Percentiles rank a stretch among this genome's conserved stretches.
These are phyloP conservation scores for Epinephelus moara DNA, from an alignment of 2,113 vertebrate genomes.

Conservation along the genomic window DNA sequence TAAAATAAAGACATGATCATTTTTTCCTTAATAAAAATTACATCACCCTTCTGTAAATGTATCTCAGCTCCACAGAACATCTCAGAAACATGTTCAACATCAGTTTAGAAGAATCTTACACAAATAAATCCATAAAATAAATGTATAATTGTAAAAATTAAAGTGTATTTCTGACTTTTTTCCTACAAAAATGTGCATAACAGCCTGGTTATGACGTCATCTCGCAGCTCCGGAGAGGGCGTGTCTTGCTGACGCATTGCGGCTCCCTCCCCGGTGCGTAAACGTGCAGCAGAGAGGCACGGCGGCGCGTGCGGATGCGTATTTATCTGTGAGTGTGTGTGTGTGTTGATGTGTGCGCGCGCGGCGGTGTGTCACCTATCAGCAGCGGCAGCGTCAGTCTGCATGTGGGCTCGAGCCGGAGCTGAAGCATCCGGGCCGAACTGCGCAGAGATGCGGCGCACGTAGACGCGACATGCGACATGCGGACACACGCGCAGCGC, in stretches of 20 bases:
- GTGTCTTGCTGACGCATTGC: slow-evolving; percentile 87
- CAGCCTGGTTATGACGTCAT: slow-evolving; percentile 62
- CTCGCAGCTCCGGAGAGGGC: slow-evolving; percentile 58
- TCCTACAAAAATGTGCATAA: background rate
- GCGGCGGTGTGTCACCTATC: slow-evolving; percentile 33
- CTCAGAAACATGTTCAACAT: no score
- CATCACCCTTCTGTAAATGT: no score
- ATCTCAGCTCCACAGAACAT: no score
- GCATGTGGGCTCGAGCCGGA: slow-evolving; percentile 15
- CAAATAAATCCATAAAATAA: no score
- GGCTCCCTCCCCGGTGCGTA: slow-evolving; percentile 69
- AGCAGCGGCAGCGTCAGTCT: slow-evolving; percentile 17
- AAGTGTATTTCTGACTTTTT: background rate
- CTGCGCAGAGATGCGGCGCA: slow-evolving; percentile 53
- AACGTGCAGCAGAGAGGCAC: background rate
- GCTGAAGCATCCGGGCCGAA: slow-evolving; percentile 41
- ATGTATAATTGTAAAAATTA: no score
- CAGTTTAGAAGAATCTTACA: no score
- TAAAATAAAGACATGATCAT: no score
- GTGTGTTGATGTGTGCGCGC: background rate
- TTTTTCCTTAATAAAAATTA: no score
- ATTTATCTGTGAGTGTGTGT: background rate
- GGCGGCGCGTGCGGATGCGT: background rate
- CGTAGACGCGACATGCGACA: slow-evolving; percentile 37
- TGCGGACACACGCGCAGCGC: background rate